Percentiles rank a stretch among this genome's conserved stretches.
Evolutionary conservation across 1,140 invertebrate species (phyloP).

Genomic region (Lucilia cuprina): DNA sequence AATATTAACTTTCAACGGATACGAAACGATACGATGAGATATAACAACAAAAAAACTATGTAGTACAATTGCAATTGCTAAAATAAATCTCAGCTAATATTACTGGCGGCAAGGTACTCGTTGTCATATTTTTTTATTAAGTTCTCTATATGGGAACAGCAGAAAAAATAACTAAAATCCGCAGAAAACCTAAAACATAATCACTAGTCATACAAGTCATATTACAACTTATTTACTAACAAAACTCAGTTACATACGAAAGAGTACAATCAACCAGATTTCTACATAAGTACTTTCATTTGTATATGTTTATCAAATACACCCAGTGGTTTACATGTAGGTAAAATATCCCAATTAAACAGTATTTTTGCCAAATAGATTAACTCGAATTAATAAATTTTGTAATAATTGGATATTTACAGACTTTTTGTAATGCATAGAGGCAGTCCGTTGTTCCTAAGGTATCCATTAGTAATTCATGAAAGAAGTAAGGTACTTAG

Average conservation of each 20-base stretch:
- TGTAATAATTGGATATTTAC: no score
- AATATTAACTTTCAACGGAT: background rate
- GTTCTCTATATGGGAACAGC: background rate
- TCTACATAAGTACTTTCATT: background rate
- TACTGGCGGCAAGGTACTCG: constrained; percentile 9
- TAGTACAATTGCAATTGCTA: background rate
- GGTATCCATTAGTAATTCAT: no score
- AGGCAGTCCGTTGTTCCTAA: no score
- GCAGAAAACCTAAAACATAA: constrained; percentile 15
- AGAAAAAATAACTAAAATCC: background rate
- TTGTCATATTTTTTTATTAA: background rate
- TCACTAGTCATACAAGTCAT: constrained; percentile 28
- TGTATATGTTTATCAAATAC: background rate
- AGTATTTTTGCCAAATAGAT: no score
- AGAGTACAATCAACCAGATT: background rate
- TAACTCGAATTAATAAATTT: no score
- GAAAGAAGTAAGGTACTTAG: no score
- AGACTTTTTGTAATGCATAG: no score
- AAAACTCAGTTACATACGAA: background rate
- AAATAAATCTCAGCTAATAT: background rate
- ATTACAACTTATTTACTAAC: constrained; percentile 29
- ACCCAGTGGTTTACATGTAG: no score
- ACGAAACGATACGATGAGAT: background rate
- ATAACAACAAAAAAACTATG: background rate
- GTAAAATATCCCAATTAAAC: no score